Conservation (phyloP, 2,113 vertebrate species). For the Odobenus rosmarus region DNA sequence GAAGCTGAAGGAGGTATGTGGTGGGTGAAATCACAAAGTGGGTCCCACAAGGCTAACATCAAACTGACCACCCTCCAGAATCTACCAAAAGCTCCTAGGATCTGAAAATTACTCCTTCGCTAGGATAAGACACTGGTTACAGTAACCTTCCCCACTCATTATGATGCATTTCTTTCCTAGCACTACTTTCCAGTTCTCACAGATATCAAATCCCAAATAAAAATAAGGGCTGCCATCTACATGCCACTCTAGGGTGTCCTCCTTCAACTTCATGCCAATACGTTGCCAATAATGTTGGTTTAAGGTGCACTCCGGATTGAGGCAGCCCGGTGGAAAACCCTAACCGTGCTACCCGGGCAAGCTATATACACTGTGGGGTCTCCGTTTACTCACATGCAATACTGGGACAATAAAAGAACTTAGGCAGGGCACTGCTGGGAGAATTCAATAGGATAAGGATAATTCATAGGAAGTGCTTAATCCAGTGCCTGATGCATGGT, state of each 20-base stretch:
- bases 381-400: background rate
- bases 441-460: background rate
- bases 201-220: background rate
- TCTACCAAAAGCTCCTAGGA: background rate
- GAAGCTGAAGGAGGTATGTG: background rate
- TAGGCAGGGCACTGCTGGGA: background rate
- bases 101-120: background rate
- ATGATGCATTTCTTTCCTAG: background rate
- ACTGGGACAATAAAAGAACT: background rate
- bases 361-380: background rate
- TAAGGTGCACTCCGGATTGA: background rate
- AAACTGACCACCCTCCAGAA: background rate
- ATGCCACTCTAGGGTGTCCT: accelerated
- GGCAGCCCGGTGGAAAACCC: background rate
- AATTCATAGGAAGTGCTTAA: background rate
- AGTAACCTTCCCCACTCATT: background rate
- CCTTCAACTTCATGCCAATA: background rate
- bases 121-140: accelerated
- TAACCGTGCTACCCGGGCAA: background rate
- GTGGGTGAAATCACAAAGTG: background rate
- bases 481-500: accelerated
- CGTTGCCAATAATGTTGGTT: accelerated
- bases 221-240: accelerated
- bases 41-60: background rate
- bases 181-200: background rate